phyloP scores from a whole-genome alignment of 1,140 invertebrate species.

The Drosophila novamexicana region DNA sequence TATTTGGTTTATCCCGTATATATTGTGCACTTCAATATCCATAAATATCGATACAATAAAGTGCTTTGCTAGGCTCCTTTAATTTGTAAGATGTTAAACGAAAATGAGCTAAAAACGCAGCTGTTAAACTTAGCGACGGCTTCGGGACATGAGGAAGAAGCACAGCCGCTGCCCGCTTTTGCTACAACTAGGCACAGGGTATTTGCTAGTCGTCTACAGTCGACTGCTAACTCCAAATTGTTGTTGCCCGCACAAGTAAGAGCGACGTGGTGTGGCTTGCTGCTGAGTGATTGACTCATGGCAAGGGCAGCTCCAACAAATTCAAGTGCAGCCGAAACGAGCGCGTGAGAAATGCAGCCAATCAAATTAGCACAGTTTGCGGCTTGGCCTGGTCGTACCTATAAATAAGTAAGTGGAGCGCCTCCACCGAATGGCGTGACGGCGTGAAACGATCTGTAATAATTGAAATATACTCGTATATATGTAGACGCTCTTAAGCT shows the following conservation, averaged over 20 bases:
- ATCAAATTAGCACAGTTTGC: constrained; percentile 40
- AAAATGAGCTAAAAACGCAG: too few relatives aligned
- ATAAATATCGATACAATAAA: not conserved
- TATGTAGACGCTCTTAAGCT: not conserved
- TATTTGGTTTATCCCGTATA: too few relatives aligned
- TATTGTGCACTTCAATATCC: not conserved
- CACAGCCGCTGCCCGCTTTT: too few relatives aligned
- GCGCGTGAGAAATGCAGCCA: constrained; percentile 75
- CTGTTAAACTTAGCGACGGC: too few relatives aligned
- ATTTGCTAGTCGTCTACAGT: too few relatives aligned
- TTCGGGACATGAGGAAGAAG: too few relatives aligned
- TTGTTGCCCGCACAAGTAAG: constrained; percentile 7
- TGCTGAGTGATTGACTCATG: constrained; percentile 69
- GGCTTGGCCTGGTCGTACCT: constrained; percentile 26
- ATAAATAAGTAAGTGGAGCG: constrained; percentile 50
- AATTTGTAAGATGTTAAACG: too few relatives aligned
- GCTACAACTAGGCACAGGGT: too few relatives aligned
- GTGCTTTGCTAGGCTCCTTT: too few relatives aligned
- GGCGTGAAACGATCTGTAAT: constrained; percentile 36
- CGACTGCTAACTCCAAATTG: too few relatives aligned
- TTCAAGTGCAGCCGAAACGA: constrained; percentile 74
- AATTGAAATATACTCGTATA: constrained; percentile 11
- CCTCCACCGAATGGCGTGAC: constrained; percentile 28
- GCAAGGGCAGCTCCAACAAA: constrained; percentile 63
- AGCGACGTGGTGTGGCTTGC: not conserved